Evolutionary conservation across 2,888 invertebrate genomes (phyloP).

Genomic region (Drosophila nr. medialis): DNA sequence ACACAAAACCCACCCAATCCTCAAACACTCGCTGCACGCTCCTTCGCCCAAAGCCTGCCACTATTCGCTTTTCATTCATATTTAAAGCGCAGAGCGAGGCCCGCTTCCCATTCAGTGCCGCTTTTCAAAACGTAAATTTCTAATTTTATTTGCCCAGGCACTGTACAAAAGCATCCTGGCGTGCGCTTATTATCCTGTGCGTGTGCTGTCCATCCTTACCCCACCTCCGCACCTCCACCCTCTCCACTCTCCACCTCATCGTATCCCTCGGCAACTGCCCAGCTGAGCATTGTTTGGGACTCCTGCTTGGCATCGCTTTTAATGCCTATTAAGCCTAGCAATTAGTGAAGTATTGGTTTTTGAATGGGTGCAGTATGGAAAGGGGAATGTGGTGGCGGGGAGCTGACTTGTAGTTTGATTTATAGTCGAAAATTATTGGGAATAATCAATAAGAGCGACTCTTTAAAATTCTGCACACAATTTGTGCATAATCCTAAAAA

Average conservation of each 20-base stretch:
- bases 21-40: neutral
- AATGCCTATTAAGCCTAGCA: slow-evolving; percentile 77
- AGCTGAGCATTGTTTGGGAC: slow-evolving; percentile 68
- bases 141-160: slow-evolving; percentile 76
- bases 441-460: slow-evolving; percentile 12
- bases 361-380: slow-evolving; percentile 51
- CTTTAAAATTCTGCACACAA: slow-evolving; percentile 24
- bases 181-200: slow-evolving; percentile 78
- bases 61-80: slow-evolving; percentile 65
- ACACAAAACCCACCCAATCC: slow-evolving; percentile 12
- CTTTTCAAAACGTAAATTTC: slow-evolving; percentile 77
- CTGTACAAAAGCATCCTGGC: slow-evolving; percentile 77
- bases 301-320: slow-evolving; percentile 74
- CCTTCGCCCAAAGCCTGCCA: neutral
- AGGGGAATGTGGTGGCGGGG: slow-evolving; percentile 16
- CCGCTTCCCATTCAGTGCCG: slow-evolving; percentile 52
- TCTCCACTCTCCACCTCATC: neutral
- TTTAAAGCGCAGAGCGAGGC: slow-evolving; percentile 60
- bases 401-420: slow-evolving; percentile 55
- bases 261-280: slow-evolving; percentile 29
- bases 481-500: slow-evolving; percentile 6
- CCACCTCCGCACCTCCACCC: slow-evolving; percentile 3
- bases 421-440: slow-evolving; percentile 58
- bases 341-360: slow-evolving; percentile 76
- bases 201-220: slow-evolving; percentile 39